These are phyloP conservation scores for Tillus elongatus DNA, from an alignment of 2,888 invertebrate genomes.

Conservation along the genomic window DNA sequence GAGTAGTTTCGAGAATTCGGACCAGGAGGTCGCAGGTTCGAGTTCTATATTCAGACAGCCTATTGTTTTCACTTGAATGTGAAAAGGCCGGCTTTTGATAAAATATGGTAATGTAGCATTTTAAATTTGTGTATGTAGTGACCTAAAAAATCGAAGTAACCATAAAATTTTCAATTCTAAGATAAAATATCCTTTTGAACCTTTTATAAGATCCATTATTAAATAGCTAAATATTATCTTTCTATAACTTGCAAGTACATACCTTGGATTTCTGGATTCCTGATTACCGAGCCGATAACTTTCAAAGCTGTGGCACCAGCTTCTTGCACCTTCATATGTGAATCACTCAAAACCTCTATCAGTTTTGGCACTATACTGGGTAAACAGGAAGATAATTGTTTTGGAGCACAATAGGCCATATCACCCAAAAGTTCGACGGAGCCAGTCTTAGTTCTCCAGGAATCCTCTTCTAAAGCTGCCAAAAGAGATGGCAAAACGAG, in stretches of 20 bases:
- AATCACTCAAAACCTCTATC: constrained; percentile 93
- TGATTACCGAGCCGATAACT: constrained; percentile 94
- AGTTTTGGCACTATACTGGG: constrained; percentile 97
- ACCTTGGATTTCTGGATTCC: constrained; percentile 96
- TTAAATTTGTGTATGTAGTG: too few species aligned
- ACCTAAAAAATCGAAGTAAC: too few species aligned
- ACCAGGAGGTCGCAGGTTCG: too few species aligned
- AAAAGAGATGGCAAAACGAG: constrained; percentile 89
- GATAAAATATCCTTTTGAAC: too few species aligned
- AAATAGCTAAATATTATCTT: background rate
- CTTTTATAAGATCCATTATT: too few species aligned
- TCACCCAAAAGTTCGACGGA: constrained; percentile 93
- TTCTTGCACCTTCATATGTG: constrained; percentile 92
- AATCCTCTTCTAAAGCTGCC: constrained; percentile 91
- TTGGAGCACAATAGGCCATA: constrained; percentile 98
- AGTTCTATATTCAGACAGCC: too few species aligned
- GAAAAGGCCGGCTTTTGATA: too few species aligned
- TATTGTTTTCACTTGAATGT: too few species aligned
- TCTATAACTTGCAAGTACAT: constrained; percentile 10
- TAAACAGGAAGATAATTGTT: constrained; percentile 93
- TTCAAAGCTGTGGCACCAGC: constrained; percentile 93
- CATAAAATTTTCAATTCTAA: too few species aligned
- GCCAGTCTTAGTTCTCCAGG: constrained; percentile 97
- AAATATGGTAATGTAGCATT: too few species aligned
- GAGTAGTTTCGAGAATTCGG: too few species aligned